phyloP scores from a whole-genome alignment of 2,888 invertebrate genomes.

The Himalopsyche anomala region DNA sequence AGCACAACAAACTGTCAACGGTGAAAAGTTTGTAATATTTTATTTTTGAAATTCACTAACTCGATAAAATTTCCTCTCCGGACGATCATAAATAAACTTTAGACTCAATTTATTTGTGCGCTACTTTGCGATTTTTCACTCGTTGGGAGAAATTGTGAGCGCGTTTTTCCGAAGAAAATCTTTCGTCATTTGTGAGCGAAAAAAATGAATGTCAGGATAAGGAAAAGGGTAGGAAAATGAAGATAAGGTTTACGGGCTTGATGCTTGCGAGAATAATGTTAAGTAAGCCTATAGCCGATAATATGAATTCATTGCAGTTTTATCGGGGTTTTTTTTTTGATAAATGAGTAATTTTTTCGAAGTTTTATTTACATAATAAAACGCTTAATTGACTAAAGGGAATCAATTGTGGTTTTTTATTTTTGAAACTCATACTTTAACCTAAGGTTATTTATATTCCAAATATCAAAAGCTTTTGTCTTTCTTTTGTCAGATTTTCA shows the following conservation, averaged over 20 bases:
- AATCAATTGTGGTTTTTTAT: no score
- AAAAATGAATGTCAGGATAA: slow-evolving; percentile 33
- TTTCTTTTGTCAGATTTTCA: no score
- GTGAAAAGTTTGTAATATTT: slow-evolving; percentile 13
- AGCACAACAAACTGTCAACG: slow-evolving; percentile 23
- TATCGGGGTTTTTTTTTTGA: slow-evolving; percentile 5
- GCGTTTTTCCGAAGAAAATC: slow-evolving; percentile 36
- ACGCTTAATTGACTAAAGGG: no score
- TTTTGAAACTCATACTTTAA: no score
- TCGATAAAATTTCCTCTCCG: slow-evolving; percentile 29
- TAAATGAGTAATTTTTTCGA: neutral
- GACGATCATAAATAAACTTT: slow-evolving; percentile 38
- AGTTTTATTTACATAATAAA: no score
- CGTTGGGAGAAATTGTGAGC: slow-evolving; percentile 8
- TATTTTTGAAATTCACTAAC: slow-evolving; percentile 18
- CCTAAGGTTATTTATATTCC: no score
- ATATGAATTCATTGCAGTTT: slow-evolving; percentile 22
- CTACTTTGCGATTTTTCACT: slow-evolving; percentile 25
- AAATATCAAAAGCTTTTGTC: no score
- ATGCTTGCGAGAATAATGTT: slow-evolving; percentile 4
- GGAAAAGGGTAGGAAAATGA: slow-evolving; percentile 37
- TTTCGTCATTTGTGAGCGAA: slow-evolving; percentile 27
- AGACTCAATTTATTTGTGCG: slow-evolving; percentile 40
- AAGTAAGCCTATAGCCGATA: slow-evolving; percentile 25
- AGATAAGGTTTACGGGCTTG: slow-evolving; percentile 24